Percentiles rank a stretch among this genome's conserved stretches.
These are phyloP conservation scores for Sylvilagus bachmani DNA, from an alignment of 2,113 vertebrate genomes.

Conservation along the genomic window DNA sequence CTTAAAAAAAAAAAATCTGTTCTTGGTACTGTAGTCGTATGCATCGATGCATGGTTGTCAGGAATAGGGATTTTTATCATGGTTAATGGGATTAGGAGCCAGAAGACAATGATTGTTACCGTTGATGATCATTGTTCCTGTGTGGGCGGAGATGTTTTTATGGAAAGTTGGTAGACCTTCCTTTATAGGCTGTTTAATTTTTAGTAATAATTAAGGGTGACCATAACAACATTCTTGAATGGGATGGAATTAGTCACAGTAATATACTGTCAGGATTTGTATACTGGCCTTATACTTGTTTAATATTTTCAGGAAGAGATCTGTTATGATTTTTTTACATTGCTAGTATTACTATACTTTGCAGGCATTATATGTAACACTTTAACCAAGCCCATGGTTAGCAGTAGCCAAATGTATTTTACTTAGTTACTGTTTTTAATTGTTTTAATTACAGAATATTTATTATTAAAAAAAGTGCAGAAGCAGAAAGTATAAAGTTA, in stretches of 20 bases:
- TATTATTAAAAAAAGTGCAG: constrained; percentile 13
- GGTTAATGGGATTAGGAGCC: not conserved
- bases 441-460: constrained; percentile 49
- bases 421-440: not conserved
- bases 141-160: not conserved
- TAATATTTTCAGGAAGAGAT: not conserved
- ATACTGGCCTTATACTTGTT: not conserved
- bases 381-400: not conserved
- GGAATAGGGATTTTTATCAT: not conserved
- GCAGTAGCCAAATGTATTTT: constrained; percentile 21
- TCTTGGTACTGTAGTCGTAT: not conserved
- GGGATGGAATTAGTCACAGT: not conserved
- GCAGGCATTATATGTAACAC: not conserved
- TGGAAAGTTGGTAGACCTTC: not conserved
- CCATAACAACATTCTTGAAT: not conserved
- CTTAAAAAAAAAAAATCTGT: not conserved
- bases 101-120: not conserved
- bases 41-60: not conserved
- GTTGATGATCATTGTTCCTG: not conserved
- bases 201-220: not conserved
- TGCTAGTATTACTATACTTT: not conserved
- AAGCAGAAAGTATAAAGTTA: constrained; percentile 19
- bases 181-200: not conserved
- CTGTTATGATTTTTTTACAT: not conserved
- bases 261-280: not conserved